A percentile compares a stretch with the other conserved stretches of the same genome.
Evolutionary conservation across 2,113 vertebrate species (phyloP).

Genomic region (Todiramphus chloris): DNA sequence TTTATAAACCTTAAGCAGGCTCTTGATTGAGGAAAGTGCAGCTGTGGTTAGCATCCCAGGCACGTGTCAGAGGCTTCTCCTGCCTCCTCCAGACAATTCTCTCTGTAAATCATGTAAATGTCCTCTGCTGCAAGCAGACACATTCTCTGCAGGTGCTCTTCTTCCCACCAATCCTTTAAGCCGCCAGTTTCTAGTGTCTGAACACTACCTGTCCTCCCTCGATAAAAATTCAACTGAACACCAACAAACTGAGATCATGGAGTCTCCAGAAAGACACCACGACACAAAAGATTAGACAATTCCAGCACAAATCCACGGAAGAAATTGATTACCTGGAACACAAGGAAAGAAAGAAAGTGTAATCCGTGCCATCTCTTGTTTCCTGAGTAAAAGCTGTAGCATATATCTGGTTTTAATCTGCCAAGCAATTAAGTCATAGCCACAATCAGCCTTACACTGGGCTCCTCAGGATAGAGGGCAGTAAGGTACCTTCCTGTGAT

Average conservation of each 20-base stretch:
- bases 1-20: not conserved
- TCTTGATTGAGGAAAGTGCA: not conserved
- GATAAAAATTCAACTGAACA: not conserved
- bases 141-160: not conserved
- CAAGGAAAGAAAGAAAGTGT: not conserved
- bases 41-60: not conserved
- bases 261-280: not conserved
- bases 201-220: not conserved
- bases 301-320: not conserved
- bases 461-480: not conserved
- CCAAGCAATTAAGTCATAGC: not conserved
- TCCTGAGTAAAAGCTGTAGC: not conserved
- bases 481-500: not conserved
- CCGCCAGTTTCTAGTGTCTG: not conserved
- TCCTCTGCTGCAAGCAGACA: not conserved
- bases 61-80: not conserved
- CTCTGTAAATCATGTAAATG: not conserved
- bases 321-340: not conserved
- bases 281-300: not conserved
- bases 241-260: not conserved
- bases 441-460: not conserved
- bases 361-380: not conserved
- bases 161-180: not conserved
- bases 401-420: not conserved
- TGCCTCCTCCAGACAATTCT: not conserved